Evolutionary conservation across 2,888 invertebrate species (phyloP), one percentile per base, ranked within the genome.

Genomic region (Polydrusus pterygomalis): DNA sequence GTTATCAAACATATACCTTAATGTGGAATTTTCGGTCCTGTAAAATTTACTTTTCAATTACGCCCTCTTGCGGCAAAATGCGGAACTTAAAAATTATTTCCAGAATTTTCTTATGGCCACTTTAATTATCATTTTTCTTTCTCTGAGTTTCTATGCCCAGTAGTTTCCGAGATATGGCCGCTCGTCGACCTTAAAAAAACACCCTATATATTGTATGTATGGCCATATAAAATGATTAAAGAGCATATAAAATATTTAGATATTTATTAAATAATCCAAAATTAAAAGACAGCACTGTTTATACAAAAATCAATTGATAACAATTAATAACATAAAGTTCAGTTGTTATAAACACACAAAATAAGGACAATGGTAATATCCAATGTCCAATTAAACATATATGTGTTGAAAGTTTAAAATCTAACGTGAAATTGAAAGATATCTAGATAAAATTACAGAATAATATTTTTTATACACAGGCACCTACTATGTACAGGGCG

Each of bases 281-380:
- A 68, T 62, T 62, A 74, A 64, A 73, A 67, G 74, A 74, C 74
- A 74, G 68, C 51, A 68, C 17, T 51, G 62, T 74, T 74, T 70
- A 74, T 74, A 74, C 74, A 74, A 74, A 60, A 60, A 20, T 69
- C 25, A 47, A 70, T 18, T 74, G 18, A 64, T 60, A 74, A 70
- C 47, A 54, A 74, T 58, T 64, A 30, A 69, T 74, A 74, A 70
- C 62, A 70, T 74, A 74, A 74, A 74, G 69, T 62, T 49, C 56
- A 70, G 56, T 60, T 71, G 75, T 70, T 75, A 63, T 75, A 75
- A 71, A 75, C 65, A 70, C 70, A 75, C 70, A 75, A 75, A 75
- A 75, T 75, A 65, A 70, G 58, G 38, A 64, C 65, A 75, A 56
- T 64, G 51, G 49, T 51, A 75, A 56, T 34, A 56, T 60, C 38